Evolutionary conservation across 2,797 vertebrate genomes (phyloP), one percentile per base, ranked within the genome.

Genomic region (Sebastiscus tertius): DNA sequence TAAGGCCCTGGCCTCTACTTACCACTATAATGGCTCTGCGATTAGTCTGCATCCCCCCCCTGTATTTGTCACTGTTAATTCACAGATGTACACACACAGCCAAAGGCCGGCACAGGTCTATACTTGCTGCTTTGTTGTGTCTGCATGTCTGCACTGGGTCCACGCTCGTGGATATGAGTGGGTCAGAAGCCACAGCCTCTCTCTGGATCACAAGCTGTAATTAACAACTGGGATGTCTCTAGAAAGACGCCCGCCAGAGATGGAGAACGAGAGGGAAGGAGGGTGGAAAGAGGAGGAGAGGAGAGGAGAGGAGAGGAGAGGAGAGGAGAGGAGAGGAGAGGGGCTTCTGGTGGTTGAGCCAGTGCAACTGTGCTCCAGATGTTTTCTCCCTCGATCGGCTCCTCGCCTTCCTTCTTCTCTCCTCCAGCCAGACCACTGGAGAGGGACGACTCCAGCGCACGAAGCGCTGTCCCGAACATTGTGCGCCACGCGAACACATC

Each of bases 351-450:
- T 87, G 93, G 84, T 83, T 92, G 83, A 85, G 83, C 87, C 90
- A 88, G 86, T 92, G 92, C 95, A 95, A 96, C 95, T 96, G 95
- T 90, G 90, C 80, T 88, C 94, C 96, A 96, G 94, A 96, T 96
- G 96, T 96, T 95, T 86, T 88, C 82, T 89, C 78, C 81, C 87
- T 70, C 39, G 18, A 88, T 84, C 76, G 73, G 75, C 81, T 89
- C 86, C 81, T 88, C 49, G 75, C 80, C 88, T 87, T 87, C 86
- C 80, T 86, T 86, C 85, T 90, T 82, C 72, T 63, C 90, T 92
- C 89, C 87, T 84, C 65, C 72, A 89, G 85, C 80, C 87, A 91
- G 90, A 92, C 88, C 86, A 67, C 87, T 89, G 78, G 68, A 86
- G 86, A 86, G 89, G 81, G 87, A 83, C 81, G 79, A 88, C 83